Evolutionary conservation across 2,888 invertebrate species (phyloP).

Genomic region (Argyresthia goedartella): DNA sequence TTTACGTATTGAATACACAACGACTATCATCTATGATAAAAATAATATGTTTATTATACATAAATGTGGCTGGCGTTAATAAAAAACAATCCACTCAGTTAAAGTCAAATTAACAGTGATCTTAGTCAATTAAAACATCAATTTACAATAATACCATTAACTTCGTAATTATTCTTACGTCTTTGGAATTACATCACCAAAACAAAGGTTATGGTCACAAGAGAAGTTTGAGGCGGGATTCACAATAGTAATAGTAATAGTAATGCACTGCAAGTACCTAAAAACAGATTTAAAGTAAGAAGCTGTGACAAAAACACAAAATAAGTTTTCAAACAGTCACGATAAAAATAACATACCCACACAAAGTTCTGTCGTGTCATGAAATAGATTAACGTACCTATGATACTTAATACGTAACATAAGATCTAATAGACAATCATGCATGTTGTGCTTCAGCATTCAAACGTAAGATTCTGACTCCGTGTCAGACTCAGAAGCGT

Average conservation of each 20-base stretch:
- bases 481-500: conserved; percentile 61
- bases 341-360: background rate
- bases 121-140: conserved; percentile 19
- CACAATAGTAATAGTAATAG: background rate
- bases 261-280: background rate
- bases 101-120: background rate
- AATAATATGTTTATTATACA: conserved; percentile 9
- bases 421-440: background rate
- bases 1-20: conserved; percentile 23
- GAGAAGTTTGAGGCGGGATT: conserved; percentile 58
- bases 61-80: conserved; percentile 11
- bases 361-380: background rate
- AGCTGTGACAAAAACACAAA: background rate
- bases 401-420: background rate
- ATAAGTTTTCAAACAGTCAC: background rate
- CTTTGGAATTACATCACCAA: conserved; percentile 71
- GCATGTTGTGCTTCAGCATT: conserved; percentile 18
- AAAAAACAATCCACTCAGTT: conserved; percentile 12
- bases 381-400: background rate
- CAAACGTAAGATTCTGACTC: conserved; percentile 66
- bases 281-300: background rate
- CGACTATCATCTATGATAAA: conserved; percentile 9
- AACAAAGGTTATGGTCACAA: conserved; percentile 67
- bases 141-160: conserved; percentile 41
- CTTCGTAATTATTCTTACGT: conserved; percentile 62